Evolutionary conservation across 1,140 invertebrate genomes (phyloP), one percentile per base, ranked within the genome.

Genomic region (Lordiphosa mommai): DNA sequence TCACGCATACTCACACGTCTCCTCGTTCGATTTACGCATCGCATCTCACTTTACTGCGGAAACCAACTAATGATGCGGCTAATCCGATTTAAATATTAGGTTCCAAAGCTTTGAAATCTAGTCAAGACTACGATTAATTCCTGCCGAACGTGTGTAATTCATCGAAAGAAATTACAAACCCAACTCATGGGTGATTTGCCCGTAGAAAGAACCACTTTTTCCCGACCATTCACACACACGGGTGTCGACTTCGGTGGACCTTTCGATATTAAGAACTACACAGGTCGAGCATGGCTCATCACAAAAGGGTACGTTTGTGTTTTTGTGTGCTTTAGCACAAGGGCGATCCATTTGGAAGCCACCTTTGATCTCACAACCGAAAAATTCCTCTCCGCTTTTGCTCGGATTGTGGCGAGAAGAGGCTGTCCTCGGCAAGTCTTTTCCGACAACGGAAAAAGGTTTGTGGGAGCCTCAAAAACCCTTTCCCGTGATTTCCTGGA

Each of bases 231-330:
- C 59, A 29, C 41, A 86, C n/a, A n/a, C n/a, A n/a, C n/a, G n/a
- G n/a, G n/a, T n/a, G n/a, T n/a, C n/a, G n/a, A n/a, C n/a, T n/a
- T n/a, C n/a, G n/a, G n/a, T n/a, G n/a, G n/a, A n/a, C n/a, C n/a
- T n/a, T n/a, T n/a, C n/a, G n/a, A n/a, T n/a, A n/a, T n/a, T n/a
- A n/a, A n/a, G n/a, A n/a, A 9, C 2, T 69, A 55, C 23, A 72
- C 71, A 30, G 58, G 67, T 7, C 63, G 86, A 7, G 76, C 72
- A n/a, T 68, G 72, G 5, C 68, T 57, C 41, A 65, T 67, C 4
- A 50, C 63, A 0, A 91, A 91, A 50, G 86, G 65, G 4, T 90
- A n/a, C n/a, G 90, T 44, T 44, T 89, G 3, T 71, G 74, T n/a
- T n/a, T n/a, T n/a, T n/a, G n/a, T n/a, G n/a, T n/a, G n/a, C n/a